Evolutionary conservation across 2,888 invertebrate genomes (phyloP).

Genomic region (Odontocolon sp.): DNA sequence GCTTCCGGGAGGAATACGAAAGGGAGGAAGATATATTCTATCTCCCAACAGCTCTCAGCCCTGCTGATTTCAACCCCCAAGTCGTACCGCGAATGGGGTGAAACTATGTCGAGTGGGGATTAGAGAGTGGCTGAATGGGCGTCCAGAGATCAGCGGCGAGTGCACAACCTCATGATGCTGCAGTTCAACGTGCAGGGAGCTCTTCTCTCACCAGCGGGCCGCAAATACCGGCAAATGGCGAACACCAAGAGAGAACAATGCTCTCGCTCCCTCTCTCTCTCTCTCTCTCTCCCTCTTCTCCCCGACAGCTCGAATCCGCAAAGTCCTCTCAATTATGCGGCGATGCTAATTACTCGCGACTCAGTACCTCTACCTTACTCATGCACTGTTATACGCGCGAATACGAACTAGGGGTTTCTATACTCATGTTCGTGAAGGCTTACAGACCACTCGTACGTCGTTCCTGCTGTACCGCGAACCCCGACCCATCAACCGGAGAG

Average conservation of each 20-base stretch:
- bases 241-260: slow-evolving; percentile 70
- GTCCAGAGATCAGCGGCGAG: slow-evolving; percentile 41
- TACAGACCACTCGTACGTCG: not conserved
- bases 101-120: slow-evolving; percentile 65
- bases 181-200: slow-evolving; percentile 1
- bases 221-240: slow-evolving; percentile 66
- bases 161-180: slow-evolving; percentile 36
- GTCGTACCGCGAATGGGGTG: slow-evolving; percentile 48
- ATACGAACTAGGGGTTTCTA: slow-evolving; percentile 5
- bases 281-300: too few relatives aligned
- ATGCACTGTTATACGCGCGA: slow-evolving; percentile 50
- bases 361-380: slow-evolving; percentile 66
- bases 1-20: slow-evolving; percentile 15
- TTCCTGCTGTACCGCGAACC: too few relatives aligned
- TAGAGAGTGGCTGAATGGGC: slow-evolving; percentile 58
- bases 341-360: slow-evolving; percentile 76
- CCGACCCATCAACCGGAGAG: too few relatives aligned
- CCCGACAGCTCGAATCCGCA: slow-evolving; percentile 65
- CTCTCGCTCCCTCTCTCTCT: too few relatives aligned
- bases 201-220: slow-evolving; percentile 26
- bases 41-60: slow-evolving; percentile 19
- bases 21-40: slow-evolving; percentile 16
- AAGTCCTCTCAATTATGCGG: slow-evolving; percentile 78
- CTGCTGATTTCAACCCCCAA: slow-evolving; percentile 44
- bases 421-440: slow-evolving; percentile 53